Base-by-base conservation (phyloP, 2,797 vertebrate species). In the Anomalospiza imberbis region DNA sequence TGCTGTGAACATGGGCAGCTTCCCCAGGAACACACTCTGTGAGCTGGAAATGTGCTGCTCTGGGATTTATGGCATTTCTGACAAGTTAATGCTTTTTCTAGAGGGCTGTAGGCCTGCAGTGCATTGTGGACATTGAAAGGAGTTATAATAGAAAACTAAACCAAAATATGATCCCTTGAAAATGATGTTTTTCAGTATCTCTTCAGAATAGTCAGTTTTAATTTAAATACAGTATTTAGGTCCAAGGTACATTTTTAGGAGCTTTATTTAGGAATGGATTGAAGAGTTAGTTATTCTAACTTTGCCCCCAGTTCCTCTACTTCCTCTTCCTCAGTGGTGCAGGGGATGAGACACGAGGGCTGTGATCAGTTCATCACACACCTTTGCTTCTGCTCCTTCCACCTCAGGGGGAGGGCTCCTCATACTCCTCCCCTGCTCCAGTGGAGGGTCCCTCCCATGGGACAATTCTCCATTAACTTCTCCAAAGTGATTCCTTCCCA, bases 281-380 rank as follows among this genome's bases (percentile, higher is more conserved):
- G 16, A 73, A 89, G 47, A 61, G 78, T 92, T 95, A 53, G 14
- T 94, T 93, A 77, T 93, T 93, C 73, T 79, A 11, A 55, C 42
- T 61, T 61, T 9, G 24, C 48, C 25, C 26, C 7, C 7, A 24
- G 1, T 48, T 70, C 76, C 34, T 32, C 31, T 50, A 1, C 12
- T 44, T 76, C 36, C 50, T 71, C 18, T 25, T 47, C 13, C 10
- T 36, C 22, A 48, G 58, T 32, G 17, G 45, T 32, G 13, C 45
- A 48, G 51, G 34, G 20, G 14, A 29, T 42, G 31, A 48, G 32
- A 45, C 18, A 2, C 7, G 8, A 55, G 22, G 17, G 26, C 8
- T 81, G 7, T n/a, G 20, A 34, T 66, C 40, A 54, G 26, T 58
- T 42, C 34, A 29, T 80, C 63, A 42, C 53, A 48, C 34, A 13